A percentile compares a stretch with the other conserved stretches of the same genome.
Conservation (phyloP, 2,888 invertebrate genomes). For the Aromia moschata region DNA sequence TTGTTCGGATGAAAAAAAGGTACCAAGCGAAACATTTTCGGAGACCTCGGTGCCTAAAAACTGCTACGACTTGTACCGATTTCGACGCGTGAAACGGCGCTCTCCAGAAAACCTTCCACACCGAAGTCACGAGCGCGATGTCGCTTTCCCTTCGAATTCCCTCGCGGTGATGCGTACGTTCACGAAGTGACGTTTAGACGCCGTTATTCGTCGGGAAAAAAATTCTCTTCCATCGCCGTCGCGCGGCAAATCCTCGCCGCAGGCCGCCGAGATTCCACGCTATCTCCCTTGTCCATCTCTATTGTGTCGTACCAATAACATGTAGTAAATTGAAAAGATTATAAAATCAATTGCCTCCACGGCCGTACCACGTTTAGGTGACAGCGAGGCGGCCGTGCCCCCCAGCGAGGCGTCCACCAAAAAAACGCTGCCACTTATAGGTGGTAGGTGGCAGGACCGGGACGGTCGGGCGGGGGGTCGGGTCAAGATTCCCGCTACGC, state of each 20-base stretch:
- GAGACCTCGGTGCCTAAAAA: too few species aligned
- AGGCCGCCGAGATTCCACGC: constrained; percentile 52
- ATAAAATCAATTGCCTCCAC: constrained; percentile 63
- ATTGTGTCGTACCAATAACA: constrained; percentile 64
- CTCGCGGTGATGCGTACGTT: constrained; percentile 19
- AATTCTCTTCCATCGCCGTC: constrained; percentile 32
- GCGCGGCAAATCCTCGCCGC: constrained; percentile 54
- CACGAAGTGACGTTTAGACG: constrained; percentile 39
- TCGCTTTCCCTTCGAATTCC: too few species aligned
- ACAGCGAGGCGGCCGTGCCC: constrained; percentile 52
- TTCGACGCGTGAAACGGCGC: too few species aligned
- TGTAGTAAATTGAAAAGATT: constrained; percentile 63
- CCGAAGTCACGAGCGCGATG: too few species aligned
- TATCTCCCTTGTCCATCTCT: constrained; percentile 62
- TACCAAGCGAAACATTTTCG: too few species aligned
- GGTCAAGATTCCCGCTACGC: constrained; percentile 43
- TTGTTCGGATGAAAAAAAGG: too few species aligned
- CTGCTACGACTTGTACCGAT: too few species aligned
- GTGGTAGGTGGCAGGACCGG: constrained; percentile 9
- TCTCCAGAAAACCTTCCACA: too few species aligned
- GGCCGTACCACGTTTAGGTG: constrained; percentile 55
- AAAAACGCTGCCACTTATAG: constrained; percentile 11
- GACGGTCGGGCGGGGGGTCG: constrained; percentile 50
- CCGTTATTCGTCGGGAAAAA: constrained; percentile 46
- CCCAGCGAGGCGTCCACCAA: neutral